These are phyloP conservation scores for Albula goreensis DNA, from an alignment of 2,113 vertebrate species.

Conservation along the genomic window DNA sequence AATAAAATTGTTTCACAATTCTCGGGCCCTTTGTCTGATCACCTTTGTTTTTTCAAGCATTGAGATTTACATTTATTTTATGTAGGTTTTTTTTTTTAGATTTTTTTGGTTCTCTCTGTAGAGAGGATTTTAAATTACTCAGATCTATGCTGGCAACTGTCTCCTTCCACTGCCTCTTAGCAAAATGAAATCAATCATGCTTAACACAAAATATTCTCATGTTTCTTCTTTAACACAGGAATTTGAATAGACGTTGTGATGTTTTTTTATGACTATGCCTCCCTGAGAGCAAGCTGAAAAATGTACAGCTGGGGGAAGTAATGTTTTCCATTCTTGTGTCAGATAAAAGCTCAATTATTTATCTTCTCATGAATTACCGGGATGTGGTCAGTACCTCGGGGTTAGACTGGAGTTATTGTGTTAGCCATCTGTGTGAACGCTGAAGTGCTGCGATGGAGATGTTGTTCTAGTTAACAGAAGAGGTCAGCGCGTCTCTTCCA, in stretches of 20 bases:
- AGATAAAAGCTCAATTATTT: slow-evolving; percentile 72
- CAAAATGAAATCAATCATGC: too few species aligned
- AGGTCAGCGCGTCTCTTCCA: slow-evolving; percentile 63
- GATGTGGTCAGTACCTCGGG: slow-evolving; percentile 70
- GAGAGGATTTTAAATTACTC: too few species aligned
- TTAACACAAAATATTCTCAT: background rate
- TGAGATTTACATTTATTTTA: background rate
- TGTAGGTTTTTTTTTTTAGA: background rate
- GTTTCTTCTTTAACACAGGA: background rate
- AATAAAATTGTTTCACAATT: slow-evolving; percentile 19
- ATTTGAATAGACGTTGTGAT: background rate
- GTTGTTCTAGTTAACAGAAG: slow-evolving; percentile 51
- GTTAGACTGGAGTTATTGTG: slow-evolving; percentile 51
- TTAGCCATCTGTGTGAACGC: slow-evolving; percentile 56
- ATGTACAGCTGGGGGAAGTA: slow-evolving; percentile 69
- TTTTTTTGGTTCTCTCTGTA: background rate
- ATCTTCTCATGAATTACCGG: slow-evolving; percentile 68
- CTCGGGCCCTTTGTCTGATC: slow-evolving; percentile 49
- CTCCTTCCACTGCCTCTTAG: too few species aligned
- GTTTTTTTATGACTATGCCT: background rate
- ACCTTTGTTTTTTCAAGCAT: background rate
- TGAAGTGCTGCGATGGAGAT: slow-evolving; percentile 54
- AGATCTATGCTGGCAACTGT: too few species aligned
- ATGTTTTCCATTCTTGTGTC: slow-evolving; percentile 68
- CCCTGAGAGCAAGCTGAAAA: slow-evolving; percentile 39